phyloP scores from a whole-genome alignment of 2,888 invertebrate species.

The Lordiphosa fenestrarum region DNA sequence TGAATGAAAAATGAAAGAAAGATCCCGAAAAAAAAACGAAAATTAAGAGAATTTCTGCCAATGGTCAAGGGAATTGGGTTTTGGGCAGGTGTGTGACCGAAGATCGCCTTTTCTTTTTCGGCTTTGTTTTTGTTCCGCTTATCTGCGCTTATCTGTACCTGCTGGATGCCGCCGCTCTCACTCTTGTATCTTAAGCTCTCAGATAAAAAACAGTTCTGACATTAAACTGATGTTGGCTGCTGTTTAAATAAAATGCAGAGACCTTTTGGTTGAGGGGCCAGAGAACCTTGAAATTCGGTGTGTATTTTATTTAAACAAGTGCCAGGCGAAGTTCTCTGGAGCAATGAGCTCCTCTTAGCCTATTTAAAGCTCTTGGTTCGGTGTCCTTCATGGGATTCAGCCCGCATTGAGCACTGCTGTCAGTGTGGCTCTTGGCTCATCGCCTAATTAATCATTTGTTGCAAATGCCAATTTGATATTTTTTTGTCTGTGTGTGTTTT shows the following conservation, averaged over 20 bases:
- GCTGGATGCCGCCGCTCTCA: constrained; percentile 26
- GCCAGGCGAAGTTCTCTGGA: constrained; percentile 2
- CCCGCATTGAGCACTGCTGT: constrained; percentile 34
- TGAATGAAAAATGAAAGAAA: constrained; percentile 7
- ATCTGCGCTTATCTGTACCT: constrained; percentile 52
- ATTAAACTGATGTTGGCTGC: constrained; percentile 7
- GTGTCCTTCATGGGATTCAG: constrained; percentile 12
- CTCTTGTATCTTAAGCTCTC: constrained; percentile 43
- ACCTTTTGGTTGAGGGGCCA: neutral
- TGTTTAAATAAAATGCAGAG: constrained; percentile 1
- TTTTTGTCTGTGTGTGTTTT: constrained; percentile 21
- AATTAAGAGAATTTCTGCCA: constrained; percentile 5
- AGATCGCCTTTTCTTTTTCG: constrained; percentile 9
- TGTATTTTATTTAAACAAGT: constrained; percentile 10
- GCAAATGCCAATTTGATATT: constrained; percentile 50
- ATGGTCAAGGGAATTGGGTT: constrained; percentile 13
- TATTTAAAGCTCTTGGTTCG: neutral
- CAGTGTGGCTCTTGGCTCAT: constrained; percentile 48
- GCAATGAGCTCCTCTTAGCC: constrained; percentile 8
- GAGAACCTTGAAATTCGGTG: constrained; percentile 9
- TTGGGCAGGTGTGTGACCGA: constrained; percentile 8
- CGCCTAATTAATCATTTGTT: constrained; percentile 56
- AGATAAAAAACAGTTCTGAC: constrained; percentile 11
- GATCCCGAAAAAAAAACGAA: constrained; percentile 4
- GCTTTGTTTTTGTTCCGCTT: constrained; percentile 27